Evolutionary conservation across 2,113 vertebrate genomes (phyloP).

Genomic region (Cercopithecus mona): DNA sequence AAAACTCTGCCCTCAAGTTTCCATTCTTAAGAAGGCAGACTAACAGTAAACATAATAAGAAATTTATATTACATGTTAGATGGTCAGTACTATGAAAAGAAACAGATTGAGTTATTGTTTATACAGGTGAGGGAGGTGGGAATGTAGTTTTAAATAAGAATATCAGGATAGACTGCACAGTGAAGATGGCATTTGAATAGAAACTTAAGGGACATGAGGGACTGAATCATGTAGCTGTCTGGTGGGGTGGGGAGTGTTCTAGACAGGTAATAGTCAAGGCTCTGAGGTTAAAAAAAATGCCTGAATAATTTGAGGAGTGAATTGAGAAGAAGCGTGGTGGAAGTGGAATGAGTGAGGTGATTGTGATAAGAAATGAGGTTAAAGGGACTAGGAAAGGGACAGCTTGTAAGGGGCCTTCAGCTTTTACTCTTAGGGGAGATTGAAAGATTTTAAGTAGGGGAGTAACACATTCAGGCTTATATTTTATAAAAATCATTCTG

Average conservation of each 20-base stretch:
- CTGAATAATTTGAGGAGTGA: neutral
- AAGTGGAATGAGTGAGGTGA: neutral
- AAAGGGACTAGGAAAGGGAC: neutral
- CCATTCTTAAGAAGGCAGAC: neutral
- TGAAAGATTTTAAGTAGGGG: neutral
- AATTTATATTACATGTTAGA: neutral
- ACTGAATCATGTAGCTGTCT: neutral
- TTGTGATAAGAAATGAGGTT: neutral
- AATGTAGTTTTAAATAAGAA: neutral
- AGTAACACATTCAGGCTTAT: neutral
- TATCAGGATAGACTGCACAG: neutral
- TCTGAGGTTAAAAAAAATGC: neutral
- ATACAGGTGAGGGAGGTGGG: neutral
- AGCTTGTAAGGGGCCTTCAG: neutral
- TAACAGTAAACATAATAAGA: neutral
- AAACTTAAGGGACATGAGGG: neutral
- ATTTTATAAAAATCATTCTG: slow-evolving; percentile 15
- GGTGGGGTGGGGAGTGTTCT: neutral
- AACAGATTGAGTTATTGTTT: neutral
- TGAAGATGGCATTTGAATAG: neutral
- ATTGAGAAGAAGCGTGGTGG: neutral
- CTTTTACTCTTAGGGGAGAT: neutral
- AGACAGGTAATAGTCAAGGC: neutral
- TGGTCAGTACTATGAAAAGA: neutral
- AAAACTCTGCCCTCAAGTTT: neutral